A percentile compares a stretch with the other conserved stretches of the same genome.
Evolutionary conservation across 2,113 vertebrate genomes (phyloP).

Genomic region (Bos indicus): DNA sequence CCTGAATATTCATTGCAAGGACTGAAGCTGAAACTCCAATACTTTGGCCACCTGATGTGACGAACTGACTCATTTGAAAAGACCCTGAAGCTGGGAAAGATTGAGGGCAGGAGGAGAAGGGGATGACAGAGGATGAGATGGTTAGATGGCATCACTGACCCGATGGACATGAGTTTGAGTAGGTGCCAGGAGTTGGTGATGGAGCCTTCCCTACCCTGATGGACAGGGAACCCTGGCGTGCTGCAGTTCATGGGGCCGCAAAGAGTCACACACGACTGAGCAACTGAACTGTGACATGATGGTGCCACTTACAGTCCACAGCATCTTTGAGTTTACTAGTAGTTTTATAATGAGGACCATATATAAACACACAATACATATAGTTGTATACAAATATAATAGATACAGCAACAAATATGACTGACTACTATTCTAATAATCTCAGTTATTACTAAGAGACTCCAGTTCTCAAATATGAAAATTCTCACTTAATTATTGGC

Average conservation of each 20-base stretch:
- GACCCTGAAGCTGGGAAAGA: background rate
- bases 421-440: background rate
- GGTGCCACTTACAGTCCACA: background rate
- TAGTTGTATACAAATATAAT: background rate
- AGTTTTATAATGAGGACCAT: background rate
- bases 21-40: background rate
- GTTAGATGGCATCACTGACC: background rate
- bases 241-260: background rate
- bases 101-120: background rate
- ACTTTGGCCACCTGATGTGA: background rate
- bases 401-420: slow-evolving; percentile 10
- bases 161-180: background rate
- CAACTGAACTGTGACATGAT: background rate
- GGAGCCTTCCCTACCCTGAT: background rate
- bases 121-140: background rate
- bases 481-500: background rate
- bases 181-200: background rate
- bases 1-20: background rate
- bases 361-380: background rate
- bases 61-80: background rate
- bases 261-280: background rate
- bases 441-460: background rate
- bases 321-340: background rate
- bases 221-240: background rate
- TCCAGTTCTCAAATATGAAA: slow-evolving; percentile 6